Conservation (phyloP, 2,113 vertebrate species). For the Procavia capensis region DNA sequence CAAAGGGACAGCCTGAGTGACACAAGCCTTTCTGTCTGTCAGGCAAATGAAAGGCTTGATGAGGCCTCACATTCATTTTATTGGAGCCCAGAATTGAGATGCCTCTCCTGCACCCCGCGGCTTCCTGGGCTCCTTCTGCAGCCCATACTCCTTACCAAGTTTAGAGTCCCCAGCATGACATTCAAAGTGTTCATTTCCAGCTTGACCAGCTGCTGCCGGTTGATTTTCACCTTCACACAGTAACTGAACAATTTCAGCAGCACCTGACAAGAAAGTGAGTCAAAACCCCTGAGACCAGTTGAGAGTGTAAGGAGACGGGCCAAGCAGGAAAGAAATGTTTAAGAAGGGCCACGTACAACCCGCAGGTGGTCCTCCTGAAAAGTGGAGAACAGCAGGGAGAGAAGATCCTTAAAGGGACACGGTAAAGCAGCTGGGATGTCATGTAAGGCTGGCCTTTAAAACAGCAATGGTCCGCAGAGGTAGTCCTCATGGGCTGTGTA, state of each 20-base stretch:
- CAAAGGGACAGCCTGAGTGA: neutral
- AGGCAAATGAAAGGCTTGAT: neutral
- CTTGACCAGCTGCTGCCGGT: conserved; percentile 96
- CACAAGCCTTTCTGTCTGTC: neutral
- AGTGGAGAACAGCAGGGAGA: neutral
- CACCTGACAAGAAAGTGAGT: conserved; percentile 87
- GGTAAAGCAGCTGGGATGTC: neutral
- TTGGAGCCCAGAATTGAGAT: neutral
- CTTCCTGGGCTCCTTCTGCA: neutral
- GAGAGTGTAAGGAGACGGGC: too few species aligned
- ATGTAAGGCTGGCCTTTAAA: neutral
- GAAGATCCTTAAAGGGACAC: neutral
- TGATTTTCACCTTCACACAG: conserved; percentile 99
- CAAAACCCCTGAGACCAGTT: neutral
- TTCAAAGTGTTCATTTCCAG: conserved; percentile 99
- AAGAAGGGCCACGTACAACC: neutral
- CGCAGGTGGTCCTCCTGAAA: neutral
- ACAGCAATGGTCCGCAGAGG: neutral
- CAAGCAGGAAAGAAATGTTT: neutral
- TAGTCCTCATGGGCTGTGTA: neutral
- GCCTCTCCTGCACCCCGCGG: neutral
- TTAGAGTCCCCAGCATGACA: conserved; percentile 98
- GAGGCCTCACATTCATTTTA: neutral
- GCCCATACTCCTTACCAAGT: conserved; percentile 90
- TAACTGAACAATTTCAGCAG: conserved; percentile 98